A percentile compares a stretch with the other conserved stretches of the same genome.
Conservation (phyloP, 2,888 invertebrate genomes). For the Ptilodon capucinus region DNA sequence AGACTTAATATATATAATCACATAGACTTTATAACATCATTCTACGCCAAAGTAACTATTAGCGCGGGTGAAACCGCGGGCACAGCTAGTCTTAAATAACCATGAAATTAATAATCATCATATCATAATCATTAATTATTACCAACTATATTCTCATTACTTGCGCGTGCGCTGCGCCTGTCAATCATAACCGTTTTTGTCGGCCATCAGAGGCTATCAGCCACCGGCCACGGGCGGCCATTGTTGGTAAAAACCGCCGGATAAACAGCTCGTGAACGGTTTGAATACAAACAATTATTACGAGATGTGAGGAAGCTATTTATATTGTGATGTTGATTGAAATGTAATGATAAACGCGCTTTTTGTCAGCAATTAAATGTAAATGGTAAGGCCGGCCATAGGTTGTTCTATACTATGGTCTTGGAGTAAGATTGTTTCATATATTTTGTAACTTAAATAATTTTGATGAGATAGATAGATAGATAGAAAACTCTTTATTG, state of each 20-base stretch:
- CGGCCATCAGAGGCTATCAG: neutral
- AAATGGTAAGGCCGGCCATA: neutral
- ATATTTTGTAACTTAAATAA: no score
- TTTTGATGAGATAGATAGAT: no score
- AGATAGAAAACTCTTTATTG: no score
- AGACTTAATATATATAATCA: no score
- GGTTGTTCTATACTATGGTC: neutral
- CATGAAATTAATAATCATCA: neutral
- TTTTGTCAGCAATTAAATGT: conserved; percentile 1
- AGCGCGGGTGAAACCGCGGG: no score
- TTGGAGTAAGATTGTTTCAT: no score
- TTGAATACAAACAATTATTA: conserved; percentile 13
- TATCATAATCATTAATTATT: conserved; percentile 10
- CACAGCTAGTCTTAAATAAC: neutral
- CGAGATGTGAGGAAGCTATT: conserved; percentile 5
- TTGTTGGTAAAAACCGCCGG: conserved; percentile 21
- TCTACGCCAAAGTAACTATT: no score
- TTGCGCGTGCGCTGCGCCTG: conserved; percentile 19
- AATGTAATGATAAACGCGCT: neutral
- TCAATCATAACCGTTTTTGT: conserved; percentile 27
- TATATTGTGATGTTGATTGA: conserved; percentile 8
- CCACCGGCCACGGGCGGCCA: conserved; percentile 12
- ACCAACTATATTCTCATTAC: conserved; percentile 12
- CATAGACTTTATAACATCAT: no score
- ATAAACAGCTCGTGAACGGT: conserved; percentile 20